Percentiles rank a stretch among this genome's conserved stretches.
Conservation (phyloP, 2,797 vertebrate genomes). For the Tinamus major region DNA sequence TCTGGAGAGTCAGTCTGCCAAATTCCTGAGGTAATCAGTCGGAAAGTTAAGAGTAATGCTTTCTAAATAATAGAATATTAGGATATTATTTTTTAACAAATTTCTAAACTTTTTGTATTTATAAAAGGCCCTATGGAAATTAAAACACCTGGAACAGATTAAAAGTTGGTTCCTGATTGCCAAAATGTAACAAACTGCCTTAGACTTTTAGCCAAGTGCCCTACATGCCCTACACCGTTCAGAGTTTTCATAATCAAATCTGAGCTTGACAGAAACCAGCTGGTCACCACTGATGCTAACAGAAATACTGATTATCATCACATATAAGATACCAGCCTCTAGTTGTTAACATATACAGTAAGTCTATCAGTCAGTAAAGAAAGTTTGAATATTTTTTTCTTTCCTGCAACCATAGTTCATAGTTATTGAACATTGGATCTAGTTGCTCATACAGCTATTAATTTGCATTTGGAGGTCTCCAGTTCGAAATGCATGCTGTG, state of each 20-base stretch:
- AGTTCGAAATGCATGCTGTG: neutral
- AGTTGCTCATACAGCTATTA: conserved; percentile 17
- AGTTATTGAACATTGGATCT: conserved; percentile 25
- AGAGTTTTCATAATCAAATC: neutral
- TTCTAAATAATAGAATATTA: neutral
- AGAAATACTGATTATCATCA: neutral
- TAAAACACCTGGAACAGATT: neutral
- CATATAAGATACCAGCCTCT: neutral
- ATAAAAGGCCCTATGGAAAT: neutral
- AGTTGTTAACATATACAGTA: neutral
- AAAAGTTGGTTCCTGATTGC: neutral
- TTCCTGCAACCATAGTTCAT: neutral
- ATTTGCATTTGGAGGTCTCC: neutral
- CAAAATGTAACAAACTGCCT: neutral
- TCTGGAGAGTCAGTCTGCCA: neutral
- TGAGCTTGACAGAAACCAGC: neutral
- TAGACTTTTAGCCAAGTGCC: too few relatives aligned
- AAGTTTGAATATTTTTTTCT: neutral
- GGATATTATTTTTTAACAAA: neutral
- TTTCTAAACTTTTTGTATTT: neutral
- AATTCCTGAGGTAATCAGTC: neutral
- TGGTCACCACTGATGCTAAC: neutral
- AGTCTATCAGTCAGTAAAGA: conserved; percentile 27
- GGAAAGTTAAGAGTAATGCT: fast-evolving
- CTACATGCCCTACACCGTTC: too few relatives aligned